These are phyloP conservation scores for Andrena chrysosceles DNA, from an alignment of 2,888 invertebrate species.

Conservation along the genomic window DNA sequence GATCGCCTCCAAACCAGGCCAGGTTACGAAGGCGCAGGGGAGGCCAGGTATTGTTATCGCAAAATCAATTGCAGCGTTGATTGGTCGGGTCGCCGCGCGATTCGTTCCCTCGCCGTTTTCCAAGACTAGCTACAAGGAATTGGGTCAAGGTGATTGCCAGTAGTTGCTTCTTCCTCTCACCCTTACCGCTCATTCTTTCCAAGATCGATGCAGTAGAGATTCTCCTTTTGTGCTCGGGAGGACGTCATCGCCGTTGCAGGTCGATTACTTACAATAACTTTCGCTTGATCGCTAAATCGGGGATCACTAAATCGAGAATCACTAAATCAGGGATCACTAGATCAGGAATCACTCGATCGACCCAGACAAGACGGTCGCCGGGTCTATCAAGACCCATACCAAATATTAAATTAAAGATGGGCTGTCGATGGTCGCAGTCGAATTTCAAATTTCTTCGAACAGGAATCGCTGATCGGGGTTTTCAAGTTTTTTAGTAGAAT, in stretches of 20 bases:
- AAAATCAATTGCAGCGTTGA: slow-evolving; percentile 59
- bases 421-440: no score
- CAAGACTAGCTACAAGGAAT: slow-evolving; percentile 57
- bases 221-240: slow-evolving; percentile 46
- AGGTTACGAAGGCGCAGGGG: neutral
- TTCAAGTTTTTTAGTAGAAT: no score
- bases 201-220: slow-evolving; percentile 62
- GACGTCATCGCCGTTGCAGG: slow-evolving; percentile 39
- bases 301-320: no score
- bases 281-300: no score
- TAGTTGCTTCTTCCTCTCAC: slow-evolving; percentile 42
- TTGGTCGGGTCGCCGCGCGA: slow-evolving; percentile 22
- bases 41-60: slow-evolving; percentile 44
- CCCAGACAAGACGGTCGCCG: no score
- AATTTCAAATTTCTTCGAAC: no score
- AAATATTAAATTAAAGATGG: no score
- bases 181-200: slow-evolving; percentile 49
- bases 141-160: slow-evolving; percentile 65
- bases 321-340: no score
- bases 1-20: slow-evolving; percentile 19
- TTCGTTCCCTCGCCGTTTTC: slow-evolving; percentile 55
- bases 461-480: no score
- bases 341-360: no score
- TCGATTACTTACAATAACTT: slow-evolving; percentile 4
- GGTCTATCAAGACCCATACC: no score